These are phyloP conservation scores for Salmo trutta DNA, from an alignment of 2,797 vertebrate genomes.

Conservation along the genomic window DNA sequence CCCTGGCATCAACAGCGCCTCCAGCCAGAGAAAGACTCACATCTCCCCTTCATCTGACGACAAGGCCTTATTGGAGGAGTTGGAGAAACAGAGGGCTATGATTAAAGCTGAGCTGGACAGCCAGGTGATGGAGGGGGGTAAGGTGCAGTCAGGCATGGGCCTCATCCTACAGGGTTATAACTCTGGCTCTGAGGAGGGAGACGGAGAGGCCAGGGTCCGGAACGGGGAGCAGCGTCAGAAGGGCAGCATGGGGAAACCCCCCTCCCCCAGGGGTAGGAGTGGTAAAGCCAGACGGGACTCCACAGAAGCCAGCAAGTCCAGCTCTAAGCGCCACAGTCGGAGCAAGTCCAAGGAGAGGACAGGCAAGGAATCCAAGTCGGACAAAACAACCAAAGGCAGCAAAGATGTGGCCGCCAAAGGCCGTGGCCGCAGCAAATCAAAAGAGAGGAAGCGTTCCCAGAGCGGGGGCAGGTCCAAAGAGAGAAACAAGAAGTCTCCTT, in stretches of 20 bases:
- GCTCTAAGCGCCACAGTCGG: slow-evolving; percentile 84
- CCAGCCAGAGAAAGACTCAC: slow-evolving; percentile 62
- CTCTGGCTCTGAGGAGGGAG: slow-evolving; percentile 95
- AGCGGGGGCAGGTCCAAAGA: slow-evolving; percentile 87
- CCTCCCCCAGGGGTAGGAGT: slow-evolving; percentile 72
- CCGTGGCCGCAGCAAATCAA: slow-evolving; percentile 85
- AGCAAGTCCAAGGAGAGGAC: slow-evolving; percentile 87
- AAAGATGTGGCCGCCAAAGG: slow-evolving; percentile 68
- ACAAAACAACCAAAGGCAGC: slow-evolving; percentile 84
- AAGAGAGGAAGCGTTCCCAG: slow-evolving; percentile 85
- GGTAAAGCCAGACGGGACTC: slow-evolving; percentile 87
- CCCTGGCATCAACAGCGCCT: slow-evolving; percentile 40
- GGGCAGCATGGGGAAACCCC: slow-evolving; percentile 65
- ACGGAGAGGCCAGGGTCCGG: slow-evolving; percentile 85
- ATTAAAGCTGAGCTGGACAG: slow-evolving; percentile 99
- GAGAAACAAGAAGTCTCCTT: slow-evolving; percentile 83
- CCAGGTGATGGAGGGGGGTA: slow-evolving; percentile 89
- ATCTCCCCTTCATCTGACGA: slow-evolving; percentile 81
- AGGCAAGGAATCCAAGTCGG: slow-evolving; percentile 84
- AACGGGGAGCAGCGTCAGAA: slow-evolving; percentile 88
- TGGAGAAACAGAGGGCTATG: slow-evolving; percentile 97
- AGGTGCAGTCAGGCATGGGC: slow-evolving; percentile 95
- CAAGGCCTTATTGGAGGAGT: slow-evolving; percentile 92
- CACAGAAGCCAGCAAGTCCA: slow-evolving; percentile 81
- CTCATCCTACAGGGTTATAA: slow-evolving; percentile 97